Evolutionary conservation across 2,797 vertebrate genomes (phyloP).

Genomic region (Aselliscus stoliczkanus): DNA sequence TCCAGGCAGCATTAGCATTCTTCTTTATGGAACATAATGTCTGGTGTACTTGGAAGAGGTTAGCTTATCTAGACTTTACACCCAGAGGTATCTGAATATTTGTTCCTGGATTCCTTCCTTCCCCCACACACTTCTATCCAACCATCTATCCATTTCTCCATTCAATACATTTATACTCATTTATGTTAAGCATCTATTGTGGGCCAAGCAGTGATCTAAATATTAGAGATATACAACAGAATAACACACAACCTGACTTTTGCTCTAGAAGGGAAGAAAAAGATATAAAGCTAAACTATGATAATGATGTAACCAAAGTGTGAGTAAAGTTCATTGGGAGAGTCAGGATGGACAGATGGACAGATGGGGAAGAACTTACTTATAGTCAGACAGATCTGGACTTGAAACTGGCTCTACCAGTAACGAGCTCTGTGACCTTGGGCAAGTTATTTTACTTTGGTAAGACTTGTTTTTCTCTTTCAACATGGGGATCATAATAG

Average conservation of each 20-base stretch:
- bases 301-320: background rate
- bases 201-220: background rate
- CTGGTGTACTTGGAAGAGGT: background rate
- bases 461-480: constrained; percentile 1
- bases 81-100: background rate
- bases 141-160: background rate
- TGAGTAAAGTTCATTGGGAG: background rate
- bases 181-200: background rate
- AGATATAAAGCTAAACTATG: background rate
- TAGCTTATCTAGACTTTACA: background rate
- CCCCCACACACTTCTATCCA: background rate
- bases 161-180: background rate
- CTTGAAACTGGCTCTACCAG: background rate
- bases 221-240: constrained; percentile 15
- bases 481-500: background rate
- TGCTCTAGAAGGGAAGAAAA: background rate
- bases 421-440: background rate
- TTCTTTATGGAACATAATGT: background rate
- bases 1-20: background rate
- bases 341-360: background rate
- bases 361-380: background rate
- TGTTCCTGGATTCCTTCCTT: background rate
- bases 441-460: background rate
- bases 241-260: background rate
- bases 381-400: background rate